Evolutionary conservation across 2,888 invertebrate species (phyloP), one percentile per base, ranked within the genome.

Genomic region (Pharmacophagus antenor): DNA sequence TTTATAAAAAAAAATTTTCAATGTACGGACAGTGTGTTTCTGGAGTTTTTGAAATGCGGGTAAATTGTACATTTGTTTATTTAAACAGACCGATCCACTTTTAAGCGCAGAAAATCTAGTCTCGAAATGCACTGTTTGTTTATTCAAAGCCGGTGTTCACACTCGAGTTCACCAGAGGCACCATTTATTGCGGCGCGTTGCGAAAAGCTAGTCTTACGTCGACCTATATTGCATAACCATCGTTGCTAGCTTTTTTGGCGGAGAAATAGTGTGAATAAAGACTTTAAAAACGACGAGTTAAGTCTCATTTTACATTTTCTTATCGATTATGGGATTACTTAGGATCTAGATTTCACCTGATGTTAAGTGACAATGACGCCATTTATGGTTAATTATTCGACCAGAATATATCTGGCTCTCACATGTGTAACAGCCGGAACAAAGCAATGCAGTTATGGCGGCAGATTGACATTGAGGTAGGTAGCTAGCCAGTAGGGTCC

Each of bases 101-200:
- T 31, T 0, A 2, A 31, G 31, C 31, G 15, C 12, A 31, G 1
- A 31, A 31, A 31, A 15, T n/a, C n/a, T n/a, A 31, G 31, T 15
- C 15, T 7, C 31, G 3, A 10, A 31, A 31, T 10, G 31, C 10
- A 31, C 31, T 46, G 18, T 49, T 18, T 31, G 15, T 31, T 51
- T 51, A 51, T 51, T 25, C 25, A 46, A n/a, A 21, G 8, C 25
- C 48, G 7, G 48, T 49, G 17, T 23, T 6, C 8, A n/a, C 48
- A 49, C 48, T 49, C 15, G n/a, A 17, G 15, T 2, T n/a, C 25
- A 31, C 31, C 42, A 42, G 25, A 42, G 44, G 42, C 42, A 18
- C 42, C 42, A 53, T 44, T 53, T 53, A 44, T 17, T 44, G 17
- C 42, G 42, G 18, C 10, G 53, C 25, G 10, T 44, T 44, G 53